These are phyloP conservation scores for Sminthurinus aureus DNA, from an alignment of 2,888 invertebrate genomes.

Conservation along the genomic window DNA sequence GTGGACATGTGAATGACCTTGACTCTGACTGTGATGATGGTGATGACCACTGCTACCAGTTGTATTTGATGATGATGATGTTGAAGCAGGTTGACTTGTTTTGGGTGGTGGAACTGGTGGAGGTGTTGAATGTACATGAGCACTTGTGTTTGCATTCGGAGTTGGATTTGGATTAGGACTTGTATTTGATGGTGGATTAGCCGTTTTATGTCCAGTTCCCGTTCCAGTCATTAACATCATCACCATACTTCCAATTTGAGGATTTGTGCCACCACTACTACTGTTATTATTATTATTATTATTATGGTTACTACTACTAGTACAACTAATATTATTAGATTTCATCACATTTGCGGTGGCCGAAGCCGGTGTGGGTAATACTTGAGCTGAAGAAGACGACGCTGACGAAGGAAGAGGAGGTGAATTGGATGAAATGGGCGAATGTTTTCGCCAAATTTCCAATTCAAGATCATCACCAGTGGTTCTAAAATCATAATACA, in stretches of 20 bases:
- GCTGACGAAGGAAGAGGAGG: neutral
- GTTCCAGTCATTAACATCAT: slow-evolving; percentile 41
- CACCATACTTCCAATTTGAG: slow-evolving; percentile 37
- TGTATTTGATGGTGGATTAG: slow-evolving; percentile 14
- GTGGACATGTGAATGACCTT: no score
- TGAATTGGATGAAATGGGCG: neutral
- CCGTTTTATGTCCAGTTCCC: slow-evolving; percentile 24
- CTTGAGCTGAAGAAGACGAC: neutral
- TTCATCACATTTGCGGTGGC: slow-evolving; percentile 7
- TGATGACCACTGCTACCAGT: neutral
- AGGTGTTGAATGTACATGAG: neutral
- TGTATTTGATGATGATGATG: neutral
- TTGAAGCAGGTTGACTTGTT: neutral
- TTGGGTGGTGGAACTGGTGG: neutral
- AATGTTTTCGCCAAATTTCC: slow-evolving; percentile 55
- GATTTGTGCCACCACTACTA: neutral
- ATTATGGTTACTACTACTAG: neutral
- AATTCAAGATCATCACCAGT: slow-evolving; percentile 51
- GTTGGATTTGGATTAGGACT: neutral
- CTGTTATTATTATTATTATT: neutral
- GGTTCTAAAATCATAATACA: slow-evolving; percentile 43
- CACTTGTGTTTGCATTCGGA: neutral
- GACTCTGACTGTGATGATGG: neutral
- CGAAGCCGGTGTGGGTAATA: neutral
- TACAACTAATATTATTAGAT: neutral